Evolutionary conservation across 2,113 vertebrate genomes (phyloP).

Genomic region (Pituophis catenifer): DNA sequence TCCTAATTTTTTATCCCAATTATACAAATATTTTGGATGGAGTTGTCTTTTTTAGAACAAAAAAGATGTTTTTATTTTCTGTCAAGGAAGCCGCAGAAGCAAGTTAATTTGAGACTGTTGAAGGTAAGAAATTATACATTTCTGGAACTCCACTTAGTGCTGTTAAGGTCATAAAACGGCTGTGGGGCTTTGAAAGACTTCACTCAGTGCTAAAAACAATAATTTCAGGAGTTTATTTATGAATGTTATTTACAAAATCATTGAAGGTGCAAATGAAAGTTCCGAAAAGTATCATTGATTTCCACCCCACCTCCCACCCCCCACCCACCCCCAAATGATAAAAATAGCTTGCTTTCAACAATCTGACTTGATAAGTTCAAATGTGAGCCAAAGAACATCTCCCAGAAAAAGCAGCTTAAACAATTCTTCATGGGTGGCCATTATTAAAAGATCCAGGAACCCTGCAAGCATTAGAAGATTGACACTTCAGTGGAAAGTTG

Average conservation of each 20-base stretch:
- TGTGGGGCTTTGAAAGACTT: background rate
- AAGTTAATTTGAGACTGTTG: background rate
- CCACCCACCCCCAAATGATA: background rate
- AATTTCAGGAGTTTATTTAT: background rate
- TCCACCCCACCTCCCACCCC: background rate
- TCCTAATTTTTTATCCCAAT: background rate
- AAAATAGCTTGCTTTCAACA: conserved; percentile 6
- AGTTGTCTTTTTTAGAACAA: background rate
- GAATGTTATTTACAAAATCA: background rate
- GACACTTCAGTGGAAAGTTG: background rate
- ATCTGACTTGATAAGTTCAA: conserved; percentile 6
- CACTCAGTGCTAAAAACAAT: background rate
- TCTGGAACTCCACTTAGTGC: background rate
- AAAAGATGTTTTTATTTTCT: background rate
- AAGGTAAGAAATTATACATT: background rate
- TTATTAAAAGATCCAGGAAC: background rate
- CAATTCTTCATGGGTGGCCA: background rate
- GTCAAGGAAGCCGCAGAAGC: background rate
- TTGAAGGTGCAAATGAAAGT: background rate
- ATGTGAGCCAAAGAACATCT: background rate
- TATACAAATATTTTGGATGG: background rate
- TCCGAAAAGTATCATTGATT: background rate
- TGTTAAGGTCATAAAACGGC: background rate
- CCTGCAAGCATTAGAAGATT: background rate
- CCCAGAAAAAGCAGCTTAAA: background rate